Evolutionary conservation across 1,140 invertebrate genomes (phyloP).

Genomic region (Cheumatopsyche charites): DNA sequence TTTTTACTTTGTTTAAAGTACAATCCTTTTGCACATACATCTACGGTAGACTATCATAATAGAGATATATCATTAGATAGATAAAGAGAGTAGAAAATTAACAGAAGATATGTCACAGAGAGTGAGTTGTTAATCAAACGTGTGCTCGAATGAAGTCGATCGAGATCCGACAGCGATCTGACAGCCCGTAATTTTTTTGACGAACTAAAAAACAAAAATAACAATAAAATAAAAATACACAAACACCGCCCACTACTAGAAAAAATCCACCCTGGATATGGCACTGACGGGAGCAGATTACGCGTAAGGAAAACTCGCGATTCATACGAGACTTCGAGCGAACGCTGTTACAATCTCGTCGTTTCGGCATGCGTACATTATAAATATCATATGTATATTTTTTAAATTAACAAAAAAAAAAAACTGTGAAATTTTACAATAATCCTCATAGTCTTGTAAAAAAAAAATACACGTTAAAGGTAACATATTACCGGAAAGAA

Average conservation of each 20-base stretch:
- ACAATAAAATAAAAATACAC: no score
- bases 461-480: constrained; percentile 26
- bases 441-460: constrained; percentile 23
- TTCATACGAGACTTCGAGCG: no score
- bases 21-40: constrained; percentile 11
- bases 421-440: constrained; percentile 18
- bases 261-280: constrained; percentile 19
- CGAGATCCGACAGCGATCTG: no score
- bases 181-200: no score
- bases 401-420: no score
- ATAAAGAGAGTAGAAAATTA: constrained; percentile 25
- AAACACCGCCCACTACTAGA: neutral
- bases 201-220: no score
- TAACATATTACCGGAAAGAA: constrained; percentile 38
- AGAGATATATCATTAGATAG: constrained; percentile 5
- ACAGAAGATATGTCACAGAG: constrained; percentile 35
- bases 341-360: neutral
- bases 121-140: neutral
- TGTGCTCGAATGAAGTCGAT: no score
- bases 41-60: neutral
- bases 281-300: constrained; percentile 22
- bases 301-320: no score
- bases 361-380: neutral
- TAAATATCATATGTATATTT: no score
- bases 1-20: constrained; percentile 18